A percentile compares a stretch with the other conserved stretches of the same genome.
These are phyloP conservation scores for Aepyceros melampus DNA, from an alignment of 2,113 vertebrate genomes.

Conservation along the genomic window DNA sequence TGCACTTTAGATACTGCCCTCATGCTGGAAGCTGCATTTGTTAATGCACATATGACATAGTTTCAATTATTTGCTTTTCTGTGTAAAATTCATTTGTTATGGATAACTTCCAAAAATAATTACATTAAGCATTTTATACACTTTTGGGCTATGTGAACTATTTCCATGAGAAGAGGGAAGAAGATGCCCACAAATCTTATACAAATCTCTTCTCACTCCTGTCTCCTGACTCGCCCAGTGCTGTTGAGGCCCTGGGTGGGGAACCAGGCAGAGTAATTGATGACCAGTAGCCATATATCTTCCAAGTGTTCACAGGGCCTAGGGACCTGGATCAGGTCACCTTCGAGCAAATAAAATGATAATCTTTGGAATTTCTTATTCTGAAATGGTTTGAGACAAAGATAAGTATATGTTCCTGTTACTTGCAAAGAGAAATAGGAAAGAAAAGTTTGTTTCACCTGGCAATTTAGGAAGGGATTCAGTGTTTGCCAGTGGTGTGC, in stretches of 20 bases:
- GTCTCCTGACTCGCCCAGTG: neutral
- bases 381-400: neutral
- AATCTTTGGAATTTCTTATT: constrained; percentile 22
- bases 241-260: neutral
- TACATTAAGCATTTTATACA: neutral
- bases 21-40: neutral
- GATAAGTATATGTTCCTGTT: neutral
- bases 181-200: neutral
- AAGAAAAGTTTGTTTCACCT: neutral
- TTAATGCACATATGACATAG: neutral
- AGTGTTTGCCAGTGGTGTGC: neutral
- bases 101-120: neutral
- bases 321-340: constrained; percentile 17
- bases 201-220: neutral
- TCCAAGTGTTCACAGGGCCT: constrained; percentile 3
- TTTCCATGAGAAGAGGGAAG: neutral
- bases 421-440: neutral
- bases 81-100: neutral
- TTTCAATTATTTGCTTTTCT: neutral
- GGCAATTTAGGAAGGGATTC: neutral
- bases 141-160: neutral
- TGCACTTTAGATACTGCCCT: neutral
- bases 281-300: neutral
- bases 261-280: neutral
- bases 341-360: constrained; percentile 13